Evolutionary conservation across 2,888 invertebrate genomes (phyloP), one percentile per base, ranked within the genome.

Genomic region (Petrophora chlorosata): DNA sequence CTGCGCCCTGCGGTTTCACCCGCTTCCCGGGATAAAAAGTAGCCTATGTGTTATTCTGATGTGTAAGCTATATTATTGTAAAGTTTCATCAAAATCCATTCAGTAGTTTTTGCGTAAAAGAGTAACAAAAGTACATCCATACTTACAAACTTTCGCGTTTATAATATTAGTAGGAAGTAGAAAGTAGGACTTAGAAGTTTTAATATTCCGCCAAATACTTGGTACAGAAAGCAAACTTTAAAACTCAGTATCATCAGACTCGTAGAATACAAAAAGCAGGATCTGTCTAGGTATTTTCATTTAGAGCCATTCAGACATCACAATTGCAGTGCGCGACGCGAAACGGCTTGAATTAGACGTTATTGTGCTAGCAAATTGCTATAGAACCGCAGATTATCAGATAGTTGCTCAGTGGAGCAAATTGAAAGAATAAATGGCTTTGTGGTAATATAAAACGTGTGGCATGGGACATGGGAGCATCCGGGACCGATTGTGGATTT

Each of bases 361-460:
- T 61, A 74, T 72, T 73, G 70, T 70, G 64, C 47, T 39, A 56
- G 59, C 65, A 60, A 67, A 68, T 67, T 60, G 63, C 54, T 49
- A 67, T 60, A 65, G 64, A 40, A 44, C 23, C 42, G 33, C 38
- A 13, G 51, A 59, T 39, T 46, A 53, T 22, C 46, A 43, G 50
- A 55, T 56, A 22, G 38, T 3, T 32, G 50, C 56, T 48, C 59
- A 57, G 39, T 38, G 46, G 28, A 34, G 26, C 28, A 17, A 26
- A 26, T 34, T 22, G 14, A 34, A 15, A 35, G 47, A 35, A 47
- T 47, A 5, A 35, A 34, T 17, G 5, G 17, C 10, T 13, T 15
- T 35, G 23, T 35, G 35, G 10, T 15, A 23, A 25, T 13, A 7
- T 35, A 22, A 9, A 14, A 25, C 15, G 14, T 35, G 14, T 39